A percentile compares a stretch with the other conserved stretches of the same genome.
Conservation (phyloP, 2,113 vertebrate species). For the Reinhardtius hippoglossoides region DNA sequence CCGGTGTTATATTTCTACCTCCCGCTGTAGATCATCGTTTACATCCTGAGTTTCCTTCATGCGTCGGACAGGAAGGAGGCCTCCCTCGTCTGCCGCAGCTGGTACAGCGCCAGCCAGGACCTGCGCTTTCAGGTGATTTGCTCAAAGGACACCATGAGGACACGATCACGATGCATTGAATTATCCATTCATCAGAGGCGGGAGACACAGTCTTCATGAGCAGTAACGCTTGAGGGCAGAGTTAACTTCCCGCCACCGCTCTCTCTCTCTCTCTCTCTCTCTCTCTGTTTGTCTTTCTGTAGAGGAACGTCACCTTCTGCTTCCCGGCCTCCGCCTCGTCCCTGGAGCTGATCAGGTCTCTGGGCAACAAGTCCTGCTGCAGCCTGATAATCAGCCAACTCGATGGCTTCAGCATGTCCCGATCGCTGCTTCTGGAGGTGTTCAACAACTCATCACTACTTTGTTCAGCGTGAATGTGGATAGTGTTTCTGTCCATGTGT, state of each 20-base stretch:
- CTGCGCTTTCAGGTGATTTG: slow-evolving; percentile 82
- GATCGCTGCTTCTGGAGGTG: slow-evolving; percentile 80
- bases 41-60: slow-evolving; percentile 87
- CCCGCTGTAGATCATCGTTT: slow-evolving; percentile 82
- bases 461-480: neutral
- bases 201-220: neutral
- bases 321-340: slow-evolving; percentile 84
- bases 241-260: neutral
- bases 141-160: neutral
- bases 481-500: no score
- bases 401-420: slow-evolving; percentile 81
- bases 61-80: slow-evolving; percentile 87
- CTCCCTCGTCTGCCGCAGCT: slow-evolving; percentile 84
- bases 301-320: slow-evolving; percentile 83
- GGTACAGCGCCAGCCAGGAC: slow-evolving; percentile 87
- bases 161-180: neutral
- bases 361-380: slow-evolving; percentile 71
- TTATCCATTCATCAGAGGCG: neutral
- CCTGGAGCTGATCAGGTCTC: slow-evolving; percentile 78
- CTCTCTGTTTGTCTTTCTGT: neutral
- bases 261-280: no score
- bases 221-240: neutral
- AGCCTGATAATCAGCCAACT: slow-evolving; percentile 84
- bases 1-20: slow-evolving; percentile 2
- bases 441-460: neutral